Evolutionary conservation across 2,113 vertebrate species (phyloP).

Genomic region (Pituophis catenifer): DNA sequence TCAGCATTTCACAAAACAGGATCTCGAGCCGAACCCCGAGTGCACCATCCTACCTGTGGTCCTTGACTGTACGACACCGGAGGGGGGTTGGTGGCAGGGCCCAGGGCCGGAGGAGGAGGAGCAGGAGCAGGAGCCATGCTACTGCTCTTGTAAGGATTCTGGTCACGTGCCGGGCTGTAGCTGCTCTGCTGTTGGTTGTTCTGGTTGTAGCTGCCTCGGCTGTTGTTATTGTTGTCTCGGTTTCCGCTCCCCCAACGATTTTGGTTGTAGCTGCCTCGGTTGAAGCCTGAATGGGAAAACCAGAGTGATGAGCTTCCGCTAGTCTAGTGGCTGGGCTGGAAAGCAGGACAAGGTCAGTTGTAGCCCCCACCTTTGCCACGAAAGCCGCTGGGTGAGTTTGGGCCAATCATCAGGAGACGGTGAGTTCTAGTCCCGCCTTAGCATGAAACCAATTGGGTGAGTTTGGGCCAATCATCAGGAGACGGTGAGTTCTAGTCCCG

Average conservation of each 20-base stretch:
- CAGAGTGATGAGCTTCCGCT: background rate
- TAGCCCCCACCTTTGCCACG: background rate
- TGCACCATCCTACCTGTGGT: conserved; percentile 49
- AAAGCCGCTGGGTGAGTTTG: background rate
- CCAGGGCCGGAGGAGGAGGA: conserved; percentile 42
- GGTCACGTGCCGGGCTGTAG: conserved; percentile 77
- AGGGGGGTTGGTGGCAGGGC: conserved; percentile 37
- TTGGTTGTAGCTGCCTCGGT: conserved; percentile 77
- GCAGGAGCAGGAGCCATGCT: conserved; percentile 56
- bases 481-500: no score
- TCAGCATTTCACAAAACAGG: background rate
- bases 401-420: background rate
- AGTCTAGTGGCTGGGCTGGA: background rate
- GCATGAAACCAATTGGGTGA: no score
- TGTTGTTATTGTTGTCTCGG: conserved; percentile 75
- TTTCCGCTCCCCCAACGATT: conserved; percentile 81
- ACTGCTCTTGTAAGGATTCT: conserved; percentile 54
- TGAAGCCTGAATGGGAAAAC: conserved; percentile 74
- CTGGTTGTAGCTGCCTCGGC: conserved; percentile 79
- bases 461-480: no score
- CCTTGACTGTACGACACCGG: conserved; percentile 72
- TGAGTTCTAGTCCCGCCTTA: no score
- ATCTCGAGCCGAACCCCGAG: background rate
- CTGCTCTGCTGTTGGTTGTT: conserved; percentile 69
- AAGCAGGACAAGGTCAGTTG: background rate